Conservation (phyloP, 1,140 invertebrate genomes). For the Tetragnatha versicolor region DNA sequence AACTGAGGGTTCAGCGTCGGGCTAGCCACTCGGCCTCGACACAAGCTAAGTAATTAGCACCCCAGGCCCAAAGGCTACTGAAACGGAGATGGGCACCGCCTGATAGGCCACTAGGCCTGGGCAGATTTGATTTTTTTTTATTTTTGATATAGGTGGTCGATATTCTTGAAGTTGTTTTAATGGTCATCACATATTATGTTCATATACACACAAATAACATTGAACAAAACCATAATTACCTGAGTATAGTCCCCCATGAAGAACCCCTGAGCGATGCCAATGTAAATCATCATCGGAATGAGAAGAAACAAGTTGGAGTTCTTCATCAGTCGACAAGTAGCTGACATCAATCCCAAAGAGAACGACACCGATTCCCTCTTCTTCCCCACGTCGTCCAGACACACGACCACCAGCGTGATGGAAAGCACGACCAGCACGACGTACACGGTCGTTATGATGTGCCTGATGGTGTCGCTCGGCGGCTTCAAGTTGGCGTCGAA, state of each 20-base stretch:
- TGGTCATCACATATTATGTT: no score
- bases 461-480: constrained; percentile 82
- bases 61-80: no score
- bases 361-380: not conserved
- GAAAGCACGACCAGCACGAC: constrained; percentile 78
- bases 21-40: no score
- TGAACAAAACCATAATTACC: not conserved
- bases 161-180: no score
- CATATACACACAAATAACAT: no score
- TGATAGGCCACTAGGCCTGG: no score
- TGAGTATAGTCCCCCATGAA: constrained; percentile 4
- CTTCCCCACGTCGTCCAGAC: not conserved
- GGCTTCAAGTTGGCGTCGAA: constrained; percentile 69
- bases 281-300: constrained; percentile 94
- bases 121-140: no score
- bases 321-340: constrained; percentile 87
- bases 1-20: no score
- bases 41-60: no score
- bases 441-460: constrained; percentile 87
- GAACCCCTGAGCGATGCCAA: constrained; percentile 87
- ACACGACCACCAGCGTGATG: not conserved
- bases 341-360: constrained; percentile 65
- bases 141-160: no score
- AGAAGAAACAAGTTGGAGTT: constrained; percentile 85
- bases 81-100: no score